A percentile compares a stretch with the other conserved stretches of the same genome.
Evolutionary conservation across 1,140 invertebrate genomes (phyloP).

Genomic region (Caerostris darwini): DNA sequence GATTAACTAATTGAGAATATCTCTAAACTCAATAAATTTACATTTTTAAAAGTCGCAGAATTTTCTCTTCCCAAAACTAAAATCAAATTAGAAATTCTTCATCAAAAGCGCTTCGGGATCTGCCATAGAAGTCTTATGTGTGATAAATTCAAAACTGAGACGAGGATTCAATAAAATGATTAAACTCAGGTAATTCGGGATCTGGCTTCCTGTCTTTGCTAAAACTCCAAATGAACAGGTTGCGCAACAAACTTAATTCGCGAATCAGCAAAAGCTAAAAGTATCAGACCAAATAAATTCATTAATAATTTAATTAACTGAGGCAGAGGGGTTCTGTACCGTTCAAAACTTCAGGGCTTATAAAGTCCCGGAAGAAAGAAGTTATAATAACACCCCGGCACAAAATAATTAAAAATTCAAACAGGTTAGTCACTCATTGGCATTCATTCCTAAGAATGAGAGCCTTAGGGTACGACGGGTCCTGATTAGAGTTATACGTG

Average conservation of each 20-base stretch:
- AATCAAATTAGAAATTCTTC: neutral
- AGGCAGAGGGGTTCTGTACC: neutral
- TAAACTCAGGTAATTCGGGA: neutral
- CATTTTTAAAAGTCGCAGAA: neutral
- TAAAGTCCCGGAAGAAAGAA: slow-evolving; percentile 25
- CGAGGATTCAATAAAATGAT: neutral
- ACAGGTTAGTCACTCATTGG: slow-evolving; percentile 18
- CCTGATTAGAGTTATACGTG: slow-evolving; percentile 26
- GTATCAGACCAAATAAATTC: slow-evolving; percentile 42
- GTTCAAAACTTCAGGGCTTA: slow-evolving; percentile 29
- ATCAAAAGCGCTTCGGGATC: neutral
- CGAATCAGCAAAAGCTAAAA: slow-evolving; percentile 19
- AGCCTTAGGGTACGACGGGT: neutral
- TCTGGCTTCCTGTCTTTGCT: neutral
- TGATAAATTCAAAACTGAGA: neutral
- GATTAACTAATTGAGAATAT: too few species aligned
- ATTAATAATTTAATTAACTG: slow-evolving; percentile 57
- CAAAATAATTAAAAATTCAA: slow-evolving; percentile 62
- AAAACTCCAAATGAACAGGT: slow-evolving; percentile 11
- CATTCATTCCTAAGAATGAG: neutral
- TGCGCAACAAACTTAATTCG: slow-evolving; percentile 9
- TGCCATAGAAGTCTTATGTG: neutral
- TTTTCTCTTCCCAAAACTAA: neutral
- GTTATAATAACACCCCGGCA: slow-evolving; percentile 33
- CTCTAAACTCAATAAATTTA: too few species aligned